Evolutionary conservation across 2,113 vertebrate species (phyloP).

Genomic region (Oncorhynchus keta): DNA sequence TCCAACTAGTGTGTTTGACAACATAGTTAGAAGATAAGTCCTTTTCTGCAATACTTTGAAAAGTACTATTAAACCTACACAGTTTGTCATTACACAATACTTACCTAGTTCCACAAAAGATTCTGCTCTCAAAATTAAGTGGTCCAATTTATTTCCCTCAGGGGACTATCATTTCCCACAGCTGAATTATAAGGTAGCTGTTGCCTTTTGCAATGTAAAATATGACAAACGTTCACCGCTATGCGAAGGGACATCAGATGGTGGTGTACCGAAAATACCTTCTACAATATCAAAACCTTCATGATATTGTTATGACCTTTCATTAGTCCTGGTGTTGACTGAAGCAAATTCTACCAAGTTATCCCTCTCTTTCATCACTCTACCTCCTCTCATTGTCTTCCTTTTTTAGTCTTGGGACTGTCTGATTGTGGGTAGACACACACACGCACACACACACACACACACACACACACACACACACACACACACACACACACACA

Average conservation of each 20-base stretch:
- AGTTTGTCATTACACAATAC: too few species aligned
- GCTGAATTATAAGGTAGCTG: background rate
- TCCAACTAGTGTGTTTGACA: too few species aligned
- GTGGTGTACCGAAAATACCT: too few species aligned
- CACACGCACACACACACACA: background rate
- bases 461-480: too few species aligned
- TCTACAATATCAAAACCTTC: background rate
- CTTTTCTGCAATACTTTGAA: too few species aligned
- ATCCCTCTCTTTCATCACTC: too few species aligned
- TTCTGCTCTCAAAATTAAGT: conserved; percentile 16
- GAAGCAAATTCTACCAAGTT: background rate
- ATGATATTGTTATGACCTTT: background rate
- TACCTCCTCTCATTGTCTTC: background rate
- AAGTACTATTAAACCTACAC: too few species aligned
- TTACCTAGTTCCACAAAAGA: too few species aligned
- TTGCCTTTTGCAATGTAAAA: background rate
- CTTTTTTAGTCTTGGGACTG: background rate
- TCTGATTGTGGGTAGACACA: background rate
- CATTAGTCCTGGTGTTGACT: background rate
- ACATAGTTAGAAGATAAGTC: too few species aligned
- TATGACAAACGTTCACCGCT: background rate
- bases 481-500: too few species aligned
- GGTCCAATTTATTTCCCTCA: conserved; percentile 13
- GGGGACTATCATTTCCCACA: background rate
- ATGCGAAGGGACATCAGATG: background rate